Conservation (phyloP, 1,140 invertebrate genomes). For the Rhizoglyphus robini region DNA sequence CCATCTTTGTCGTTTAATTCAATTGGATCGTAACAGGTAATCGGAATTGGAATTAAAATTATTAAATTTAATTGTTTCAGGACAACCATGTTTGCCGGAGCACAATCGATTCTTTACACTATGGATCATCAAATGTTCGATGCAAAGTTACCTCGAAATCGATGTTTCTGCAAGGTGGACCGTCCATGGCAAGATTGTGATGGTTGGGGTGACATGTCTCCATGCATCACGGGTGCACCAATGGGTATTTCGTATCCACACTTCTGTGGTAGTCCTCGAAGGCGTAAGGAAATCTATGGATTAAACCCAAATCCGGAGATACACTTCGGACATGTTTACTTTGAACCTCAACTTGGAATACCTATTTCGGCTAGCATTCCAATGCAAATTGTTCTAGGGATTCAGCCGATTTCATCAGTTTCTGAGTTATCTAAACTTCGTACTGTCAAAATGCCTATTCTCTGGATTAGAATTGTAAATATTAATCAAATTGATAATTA, state of each 20-base stretch:
- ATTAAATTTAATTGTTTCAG: neutral
- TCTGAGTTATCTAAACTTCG: neutral
- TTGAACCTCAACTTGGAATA: constrained; percentile 52
- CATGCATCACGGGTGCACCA: constrained; percentile 48
- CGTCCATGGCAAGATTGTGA: neutral
- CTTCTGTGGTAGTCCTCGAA: constrained; percentile 68
- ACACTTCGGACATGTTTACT: constrained; percentile 64
- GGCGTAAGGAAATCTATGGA: constrained; percentile 53
- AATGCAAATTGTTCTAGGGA: constrained; percentile 18
- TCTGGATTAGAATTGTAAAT: neutral
- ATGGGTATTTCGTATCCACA: constrained; percentile 77
- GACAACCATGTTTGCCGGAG: neutral
- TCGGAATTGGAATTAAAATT: neutral
- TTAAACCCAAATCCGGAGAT: constrained; percentile 54
- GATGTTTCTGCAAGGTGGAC: neutral
- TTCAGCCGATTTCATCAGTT: neutral
- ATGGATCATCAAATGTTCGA: neutral
- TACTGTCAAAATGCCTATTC: neutral
- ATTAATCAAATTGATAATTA: no score
- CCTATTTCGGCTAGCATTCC: constrained; percentile 21
- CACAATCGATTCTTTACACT: neutral
- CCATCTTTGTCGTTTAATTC: neutral
- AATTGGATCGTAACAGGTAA: neutral
- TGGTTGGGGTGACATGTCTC: constrained; percentile 11
- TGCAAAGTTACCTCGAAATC: neutral